phyloP scores from a whole-genome alignment of 2,888 invertebrate species.

The Coleophora deauratella region DNA sequence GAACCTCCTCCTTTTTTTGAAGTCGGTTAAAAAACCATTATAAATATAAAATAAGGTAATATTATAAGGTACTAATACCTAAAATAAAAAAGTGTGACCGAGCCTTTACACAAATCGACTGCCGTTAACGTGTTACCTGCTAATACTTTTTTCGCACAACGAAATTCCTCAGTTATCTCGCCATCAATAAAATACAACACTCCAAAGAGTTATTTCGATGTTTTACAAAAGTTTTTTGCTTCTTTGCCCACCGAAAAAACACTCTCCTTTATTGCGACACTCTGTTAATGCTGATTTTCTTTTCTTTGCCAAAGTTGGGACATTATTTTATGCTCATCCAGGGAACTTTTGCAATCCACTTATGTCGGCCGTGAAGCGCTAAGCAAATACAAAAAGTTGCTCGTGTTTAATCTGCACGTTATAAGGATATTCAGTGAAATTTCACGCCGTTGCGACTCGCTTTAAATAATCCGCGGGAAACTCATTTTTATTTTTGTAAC shows the following conservation, averaged over 20 bases:
- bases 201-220: slow-evolving; percentile 35
- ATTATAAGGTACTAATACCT: no score
- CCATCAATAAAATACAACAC: slow-evolving; percentile 1
- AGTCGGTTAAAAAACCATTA: no score
- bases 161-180: no score
- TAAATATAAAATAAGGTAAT: no score
- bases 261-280: slow-evolving; percentile 59
- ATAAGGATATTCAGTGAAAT: slow-evolving; percentile 69
- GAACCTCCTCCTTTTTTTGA: no score
- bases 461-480: slow-evolving; percentile 60
- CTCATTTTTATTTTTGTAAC: slow-evolving; percentile 43
- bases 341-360: slow-evolving; percentile 72
- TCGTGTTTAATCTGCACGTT: slow-evolving; percentile 66
- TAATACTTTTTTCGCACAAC: no score
- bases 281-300: slow-evolving; percentile 57
- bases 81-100: no score
- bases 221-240: slow-evolving; percentile 27
- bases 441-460: slow-evolving; percentile 47
- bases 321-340: slow-evolving; percentile 68
- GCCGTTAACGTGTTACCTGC: no score
- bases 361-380: slow-evolving; percentile 70
- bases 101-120: no score
- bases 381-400: slow-evolving; percentile 71
- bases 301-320: slow-evolving; percentile 48
- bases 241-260: slow-evolving; percentile 49